Evolutionary conservation across 2,797 vertebrate genomes (phyloP), one percentile per base, ranked within the genome.

Genomic region (Columba guinea): DNA sequence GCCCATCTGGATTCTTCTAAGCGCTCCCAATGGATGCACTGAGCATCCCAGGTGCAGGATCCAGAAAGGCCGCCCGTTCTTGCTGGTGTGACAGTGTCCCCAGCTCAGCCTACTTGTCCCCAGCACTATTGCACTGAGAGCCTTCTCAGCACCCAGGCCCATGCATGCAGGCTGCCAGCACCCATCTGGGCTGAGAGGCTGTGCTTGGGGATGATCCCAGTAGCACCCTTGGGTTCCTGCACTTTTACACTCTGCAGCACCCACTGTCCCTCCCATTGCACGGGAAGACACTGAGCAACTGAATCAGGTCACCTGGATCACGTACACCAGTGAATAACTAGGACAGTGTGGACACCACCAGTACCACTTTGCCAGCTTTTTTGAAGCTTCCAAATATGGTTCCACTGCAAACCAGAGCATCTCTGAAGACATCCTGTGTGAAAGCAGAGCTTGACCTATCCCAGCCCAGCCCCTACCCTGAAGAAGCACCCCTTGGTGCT

Each of bases 201-300:
- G 63, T 51, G 52, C 73, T 34, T 52, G 56, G 37, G 37, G 56
- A 56, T 1, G 2, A 64, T 53, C 35, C 56, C 64, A 67, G 91
- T 13, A 63, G 56, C 46, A 81, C 3, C 7, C 3, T 10, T 0
- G 3, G 17, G 22, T 46, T 69, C 52, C 41, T 37, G 52, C 37
- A 55, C 10, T 32, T 78, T 46, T 49, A 55, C 24, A 41, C 23
- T 44, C 68, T 53, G 41, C 70, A 82, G 59, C 44, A 69, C 22
- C 17, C 27, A n/a, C 19, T 0, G 0, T 37, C 48, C 10, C 19
- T 76, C 17, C 20, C 44, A 19, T 0, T 37, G 67, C 39, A 76
- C 3, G 14, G 44, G 39, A 60, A 60, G 37, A 67, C 34, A 70
- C 26, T 32, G 37, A 89, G 49, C 49, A 70, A 56, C 39, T 67